Base-by-base conservation (phyloP, 2,113 vertebrate genomes). In the Nothoprocta pentlandii region DNA sequence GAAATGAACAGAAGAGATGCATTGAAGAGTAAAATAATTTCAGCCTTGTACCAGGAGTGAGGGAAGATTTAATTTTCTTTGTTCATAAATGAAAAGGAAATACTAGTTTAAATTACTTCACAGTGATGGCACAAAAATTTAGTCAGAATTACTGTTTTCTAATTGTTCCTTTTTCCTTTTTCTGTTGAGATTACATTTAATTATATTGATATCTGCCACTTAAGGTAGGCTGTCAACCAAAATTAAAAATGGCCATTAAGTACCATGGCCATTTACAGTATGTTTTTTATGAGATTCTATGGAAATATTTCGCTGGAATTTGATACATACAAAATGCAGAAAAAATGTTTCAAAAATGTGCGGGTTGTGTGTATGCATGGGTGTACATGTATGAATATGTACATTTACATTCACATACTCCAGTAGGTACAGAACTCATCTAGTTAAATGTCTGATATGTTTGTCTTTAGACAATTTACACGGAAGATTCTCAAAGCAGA, bases 321-420 rank as follows among this genome's bases (percentile, higher is more conserved):
- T 58, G 20, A 80, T 93, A 32, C 15, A 36, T 58, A 21, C 32
- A 25, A 4, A 92, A 74, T 7, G 62, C 56, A 85, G 47, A 73
- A 13, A 59, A 85, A 85, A 64, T 62, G 3, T 13, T 42, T 11
- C n/a, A 49, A 76, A 88, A 77, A 26, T 75, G 6, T 32, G 39
- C 11, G 4, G 26, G 54, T n/a, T n/a, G 16, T 44, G 12, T 79
- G 10, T 9, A 86, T 12, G 12, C 10, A 9, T 16, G 32, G 26
- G 32, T 36, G 21, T 4, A 32, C 49, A 6, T 25, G 13, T 12
- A 5, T 0, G 2, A 51, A 56, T 4, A 19, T 1, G 16, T 3
- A 44, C 7, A 59, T 30, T 56, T 56, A 30, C 67, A 54, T 4
- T 58, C 68, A 26, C 10, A 44, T 4, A 39, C 5, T 32, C 8